Base-by-base conservation (phyloP, 2,113 vertebrate species). In the Pungitius pungitius region DNA sequence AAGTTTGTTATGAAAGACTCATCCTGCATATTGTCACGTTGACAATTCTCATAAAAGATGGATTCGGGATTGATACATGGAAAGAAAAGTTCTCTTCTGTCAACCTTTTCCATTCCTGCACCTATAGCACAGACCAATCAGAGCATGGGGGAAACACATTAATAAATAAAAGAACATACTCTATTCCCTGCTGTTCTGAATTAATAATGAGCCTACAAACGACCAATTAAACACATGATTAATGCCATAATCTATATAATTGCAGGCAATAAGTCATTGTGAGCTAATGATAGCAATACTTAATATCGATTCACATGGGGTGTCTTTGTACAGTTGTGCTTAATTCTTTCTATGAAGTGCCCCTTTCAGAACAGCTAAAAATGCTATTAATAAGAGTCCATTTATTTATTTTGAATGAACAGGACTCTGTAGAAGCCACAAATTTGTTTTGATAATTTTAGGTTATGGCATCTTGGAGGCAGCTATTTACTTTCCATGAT, bases 161-260 rank as follows among this genome's bases (percentile, higher is more conserved):
- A 92, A 91, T 91, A 92, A 91, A 90, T 90, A 93, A 92, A 91
- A 89, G 83, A 88, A 90, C 89, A 90, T 85, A 89, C 87, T 88
- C 85, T 87, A 89, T 90, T 90, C 88, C 92, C 90, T 63, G 78
- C 87, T 86, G 85, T 88, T 90, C 82, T 91, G 83, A 90, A 94
- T 93, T 90, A 94, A 92, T 93, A 92, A 93, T 91, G 89, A 85
- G 85, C 87, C 86, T 85, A 88, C 90, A 91, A 91, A 92, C 88
- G 88, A 85, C 90, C 93, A 94, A 94, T 94, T 94, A 94, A 93
- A 93, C 85, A 91, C 91, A 92, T 92, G 89, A 90, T 92, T 92
- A 90, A 92, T 90, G 88, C 84, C 87, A 90, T 92, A 90, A 93
- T 93, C 92, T 91, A 90, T 92, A 92, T 92, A 93, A 92, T 92